Evolutionary conservation across 2,888 invertebrate species (phyloP).

Genomic region (Diplolepis rosae): DNA sequence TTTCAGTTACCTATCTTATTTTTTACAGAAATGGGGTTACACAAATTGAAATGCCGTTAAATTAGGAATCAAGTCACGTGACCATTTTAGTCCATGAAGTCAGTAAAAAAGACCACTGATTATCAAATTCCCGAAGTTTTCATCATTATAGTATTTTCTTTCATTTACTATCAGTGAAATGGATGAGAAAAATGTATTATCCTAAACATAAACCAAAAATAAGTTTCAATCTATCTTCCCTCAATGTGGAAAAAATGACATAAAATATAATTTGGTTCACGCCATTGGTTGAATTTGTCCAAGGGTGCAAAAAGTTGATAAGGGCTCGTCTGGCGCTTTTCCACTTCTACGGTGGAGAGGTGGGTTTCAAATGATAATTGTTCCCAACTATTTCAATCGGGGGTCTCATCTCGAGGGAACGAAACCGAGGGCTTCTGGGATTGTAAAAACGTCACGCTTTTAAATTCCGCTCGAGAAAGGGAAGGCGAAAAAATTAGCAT

Average conservation of each 20-base stretch:
- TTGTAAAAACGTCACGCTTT: slow-evolving; percentile 54
- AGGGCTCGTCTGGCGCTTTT: slow-evolving; percentile 28
- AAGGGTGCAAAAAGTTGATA: slow-evolving; percentile 34
- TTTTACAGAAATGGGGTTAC: too few species aligned
- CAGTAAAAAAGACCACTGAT: too few species aligned
- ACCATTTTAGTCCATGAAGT: too few species aligned
- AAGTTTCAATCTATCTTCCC: background rate
- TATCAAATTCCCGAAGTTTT: too few species aligned
- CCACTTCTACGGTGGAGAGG: slow-evolving; percentile 31
- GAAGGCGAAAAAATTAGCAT: slow-evolving; percentile 61
- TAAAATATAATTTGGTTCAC: slow-evolving; percentile 52
- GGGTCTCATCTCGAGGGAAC: slow-evolving; percentile 39
- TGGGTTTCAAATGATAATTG: slow-evolving; percentile 62
- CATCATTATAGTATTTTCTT: too few species aligned
- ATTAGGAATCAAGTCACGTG: too few species aligned
- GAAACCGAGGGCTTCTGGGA: slow-evolving; percentile 11
- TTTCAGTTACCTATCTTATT: too few species aligned
- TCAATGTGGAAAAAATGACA: background rate
- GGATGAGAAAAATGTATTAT: too few species aligned
- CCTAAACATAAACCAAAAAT: background rate
- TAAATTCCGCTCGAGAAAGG: slow-evolving; percentile 32
- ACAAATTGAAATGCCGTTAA: too few species aligned
- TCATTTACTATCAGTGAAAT: too few species aligned
- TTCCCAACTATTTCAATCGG: slow-evolving; percentile 69
- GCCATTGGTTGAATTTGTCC: slow-evolving; percentile 53